Percentiles rank a stretch among this genome's conserved stretches.
Evolutionary conservation across 2,113 vertebrate genomes (phyloP).

Genomic region (Tiliqua scincoides): DNA sequence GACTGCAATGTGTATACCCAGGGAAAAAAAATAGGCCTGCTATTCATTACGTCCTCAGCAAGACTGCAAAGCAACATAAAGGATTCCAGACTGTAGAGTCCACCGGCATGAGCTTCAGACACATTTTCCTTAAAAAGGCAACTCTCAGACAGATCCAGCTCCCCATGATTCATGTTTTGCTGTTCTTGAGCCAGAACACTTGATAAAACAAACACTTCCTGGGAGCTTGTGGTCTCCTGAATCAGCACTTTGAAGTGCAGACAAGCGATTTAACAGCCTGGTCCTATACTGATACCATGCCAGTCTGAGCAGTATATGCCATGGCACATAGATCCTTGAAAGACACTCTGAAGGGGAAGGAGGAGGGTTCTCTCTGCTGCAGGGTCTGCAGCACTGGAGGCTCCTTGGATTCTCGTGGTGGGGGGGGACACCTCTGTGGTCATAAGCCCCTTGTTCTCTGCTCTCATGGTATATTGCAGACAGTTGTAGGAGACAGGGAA

Average conservation of each 20-base stretch:
- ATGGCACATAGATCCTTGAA: no score
- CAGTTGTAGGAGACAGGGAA: no score
- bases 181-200: constrained; percentile 28
- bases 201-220: background rate
- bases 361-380: no score
- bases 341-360: no score
- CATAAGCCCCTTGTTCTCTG: no score
- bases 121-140: constrained; percentile 6
- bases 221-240: constrained; percentile 51
- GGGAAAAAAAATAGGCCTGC: constrained; percentile 37
- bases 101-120: background rate
- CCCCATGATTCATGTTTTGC: background rate
- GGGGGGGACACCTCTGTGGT: no score
- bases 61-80: constrained; percentile 16
- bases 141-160: background rate
- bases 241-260: constrained; percentile 53
- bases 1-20: constrained; percentile 4
- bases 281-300: no score
- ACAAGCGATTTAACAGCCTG: constrained; percentile 20
- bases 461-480: no score
- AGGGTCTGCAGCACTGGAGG: no score
- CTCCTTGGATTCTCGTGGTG: no score
- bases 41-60: constrained; percentile 30
- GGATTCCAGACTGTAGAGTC: constrained; percentile 15
- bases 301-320: no score